Percentiles rank a stretch among this genome's conserved stretches.
phyloP scores from a whole-genome alignment of 2,113 vertebrate genomes.

The Azemiops feae region DNA sequence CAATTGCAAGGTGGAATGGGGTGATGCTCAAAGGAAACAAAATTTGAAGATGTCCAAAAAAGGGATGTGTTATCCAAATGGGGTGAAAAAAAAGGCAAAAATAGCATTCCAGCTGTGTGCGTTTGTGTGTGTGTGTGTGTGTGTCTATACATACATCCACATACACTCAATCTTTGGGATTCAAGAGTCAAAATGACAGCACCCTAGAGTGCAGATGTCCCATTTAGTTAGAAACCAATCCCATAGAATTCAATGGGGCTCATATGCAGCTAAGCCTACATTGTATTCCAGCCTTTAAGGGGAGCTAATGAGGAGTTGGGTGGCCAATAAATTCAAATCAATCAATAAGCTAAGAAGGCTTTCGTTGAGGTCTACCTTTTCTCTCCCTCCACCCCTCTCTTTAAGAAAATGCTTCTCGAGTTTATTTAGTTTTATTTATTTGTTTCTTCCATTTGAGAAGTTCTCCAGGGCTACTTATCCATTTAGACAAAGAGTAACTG shows the following conservation, averaged over 20 bases:
- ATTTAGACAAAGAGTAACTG: background rate
- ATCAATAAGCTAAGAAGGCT: background rate
- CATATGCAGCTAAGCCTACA: background rate
- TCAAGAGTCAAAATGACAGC: background rate
- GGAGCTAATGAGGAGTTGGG: slow-evolving; percentile 11
- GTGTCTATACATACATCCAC: background rate
- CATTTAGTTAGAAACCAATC: background rate
- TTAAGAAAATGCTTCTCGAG: background rate
- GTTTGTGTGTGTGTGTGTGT: background rate
- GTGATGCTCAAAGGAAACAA: slow-evolving; percentile 45
- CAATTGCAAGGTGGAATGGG: slow-evolving; percentile 19
- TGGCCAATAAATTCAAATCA: background rate
- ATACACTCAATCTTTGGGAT: background rate
- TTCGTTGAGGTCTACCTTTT: background rate
- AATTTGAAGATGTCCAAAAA: slow-evolving; percentile 26
- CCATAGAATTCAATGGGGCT: background rate
- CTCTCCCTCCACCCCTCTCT: background rate
- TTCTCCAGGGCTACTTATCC: background rate
- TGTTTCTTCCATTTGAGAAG: background rate
- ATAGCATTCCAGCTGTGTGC: background rate
- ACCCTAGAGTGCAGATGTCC: background rate
- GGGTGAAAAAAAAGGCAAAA: background rate
- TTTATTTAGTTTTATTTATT: background rate
- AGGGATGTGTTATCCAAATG: background rate
- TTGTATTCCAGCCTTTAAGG: background rate